Conservation (phyloP, 2,797 vertebrate species). For the Denticeps clupeoides region DNA sequence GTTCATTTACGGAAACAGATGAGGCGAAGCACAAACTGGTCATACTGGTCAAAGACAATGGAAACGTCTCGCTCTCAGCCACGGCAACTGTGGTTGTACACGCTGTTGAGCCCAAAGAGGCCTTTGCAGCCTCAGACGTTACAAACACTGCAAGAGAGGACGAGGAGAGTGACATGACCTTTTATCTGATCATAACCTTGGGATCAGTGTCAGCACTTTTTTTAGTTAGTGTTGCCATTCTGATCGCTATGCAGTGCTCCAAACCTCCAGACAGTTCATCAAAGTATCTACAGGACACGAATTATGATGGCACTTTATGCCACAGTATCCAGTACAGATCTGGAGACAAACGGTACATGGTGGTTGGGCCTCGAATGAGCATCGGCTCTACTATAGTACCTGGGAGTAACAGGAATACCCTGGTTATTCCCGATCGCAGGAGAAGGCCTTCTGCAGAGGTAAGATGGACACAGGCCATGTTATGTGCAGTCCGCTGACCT, state of each 20-base stretch:
- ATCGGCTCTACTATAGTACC: slow-evolving; percentile 30
- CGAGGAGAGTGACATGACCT: slow-evolving; percentile 21
- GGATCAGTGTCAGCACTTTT: slow-evolving; percentile 30
- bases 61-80: too few species aligned
- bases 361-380: slow-evolving; percentile 39
- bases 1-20: slow-evolving; percentile 36
- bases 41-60: too few species aligned
- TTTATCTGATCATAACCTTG: slow-evolving; percentile 44
- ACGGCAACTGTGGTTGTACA: slow-evolving; percentile 35
- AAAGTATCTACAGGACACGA: slow-evolving; percentile 25
- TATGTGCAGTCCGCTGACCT: too few species aligned
- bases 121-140: too few species aligned
- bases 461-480: too few species aligned
- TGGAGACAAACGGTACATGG: slow-evolving; percentile 39
- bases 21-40: too few species aligned
- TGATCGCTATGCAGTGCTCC: slow-evolving; percentile 32
- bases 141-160: slow-evolving; percentile 20
- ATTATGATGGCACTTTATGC: slow-evolving; percentile 33
- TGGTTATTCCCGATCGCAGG: slow-evolving; percentile 26
- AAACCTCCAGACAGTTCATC: slow-evolving; percentile 23
- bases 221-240: slow-evolving; percentile 22
- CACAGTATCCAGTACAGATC: slow-evolving; percentile 39
- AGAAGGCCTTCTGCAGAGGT: slow-evolving; percentile 30
- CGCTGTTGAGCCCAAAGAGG: slow-evolving; percentile 39
- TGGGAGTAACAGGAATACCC: slow-evolving; percentile 31